A percentile compares a stretch with the other conserved stretches of the same genome.
Conservation (phyloP, 2,797 vertebrate species). For the Arctocebus calabarensis region DNA sequence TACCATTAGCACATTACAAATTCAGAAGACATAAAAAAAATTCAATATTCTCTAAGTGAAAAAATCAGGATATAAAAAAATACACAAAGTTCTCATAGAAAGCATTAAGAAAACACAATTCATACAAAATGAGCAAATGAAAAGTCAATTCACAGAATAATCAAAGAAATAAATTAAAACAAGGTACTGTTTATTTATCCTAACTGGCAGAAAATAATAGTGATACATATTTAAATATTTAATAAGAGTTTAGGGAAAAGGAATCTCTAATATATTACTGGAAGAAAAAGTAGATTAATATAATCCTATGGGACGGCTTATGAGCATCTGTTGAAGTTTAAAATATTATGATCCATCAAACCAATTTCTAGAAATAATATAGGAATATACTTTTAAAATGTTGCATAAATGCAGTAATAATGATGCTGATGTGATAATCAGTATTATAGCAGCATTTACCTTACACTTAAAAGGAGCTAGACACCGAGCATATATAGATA, state of each 20-base stretch:
- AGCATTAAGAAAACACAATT: background rate
- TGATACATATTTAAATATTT: background rate
- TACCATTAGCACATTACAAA: slow-evolving; percentile 10
- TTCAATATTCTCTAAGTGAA: background rate
- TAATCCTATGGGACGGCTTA: background rate
- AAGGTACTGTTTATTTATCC: background rate
- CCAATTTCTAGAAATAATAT: background rate
- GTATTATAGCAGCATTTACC: background rate
- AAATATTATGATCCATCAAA: background rate
- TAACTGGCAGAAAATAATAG: background rate
- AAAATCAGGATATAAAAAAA: slow-evolving; percentile 8
- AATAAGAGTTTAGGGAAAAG: background rate
- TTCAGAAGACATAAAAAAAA: background rate
- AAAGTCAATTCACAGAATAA: background rate
- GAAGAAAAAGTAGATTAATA: background rate
- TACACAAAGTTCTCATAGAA: background rate
- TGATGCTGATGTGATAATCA: background rate
- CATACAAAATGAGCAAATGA: background rate
- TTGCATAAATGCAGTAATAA: background rate
- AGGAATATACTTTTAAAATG: background rate
- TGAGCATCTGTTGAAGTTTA: background rate
- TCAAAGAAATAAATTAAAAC: slow-evolving; percentile 6
- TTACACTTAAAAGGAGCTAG: background rate
- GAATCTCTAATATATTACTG: background rate
- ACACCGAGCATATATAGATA: background rate